phyloP scores from a whole-genome alignment of 2,797 vertebrate genomes.

The Sebastes oblongus region DNA sequence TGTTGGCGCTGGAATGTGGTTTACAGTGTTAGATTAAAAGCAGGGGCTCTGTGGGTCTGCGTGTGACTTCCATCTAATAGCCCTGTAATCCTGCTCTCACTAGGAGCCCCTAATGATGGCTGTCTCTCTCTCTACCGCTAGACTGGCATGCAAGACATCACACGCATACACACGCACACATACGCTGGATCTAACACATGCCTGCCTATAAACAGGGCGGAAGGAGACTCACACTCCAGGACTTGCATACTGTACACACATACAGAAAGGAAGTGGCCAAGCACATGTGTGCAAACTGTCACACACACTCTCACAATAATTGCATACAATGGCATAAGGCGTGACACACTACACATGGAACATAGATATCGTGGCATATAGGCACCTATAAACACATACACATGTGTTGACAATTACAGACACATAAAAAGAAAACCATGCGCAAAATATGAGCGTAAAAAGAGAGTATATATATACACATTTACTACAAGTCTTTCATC shows the following conservation, averaged over 20 bases:
- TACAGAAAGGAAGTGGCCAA: conserved; percentile 16
- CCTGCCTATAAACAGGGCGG: conserved; percentile 49
- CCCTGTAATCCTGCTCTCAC: conserved; percentile 70
- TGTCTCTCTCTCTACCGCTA: conserved; percentile 37
- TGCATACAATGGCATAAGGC: conserved; percentile 25
- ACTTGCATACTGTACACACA: conserved; percentile 16
- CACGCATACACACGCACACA: conserved; percentile 28
- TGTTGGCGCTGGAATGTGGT: conserved; percentile 50
- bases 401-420: conserved; percentile 32
- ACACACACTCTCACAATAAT: conserved; percentile 26
- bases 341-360: conserved; percentile 25
- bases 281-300: conserved; percentile 27
- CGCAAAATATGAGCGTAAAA: conserved; percentile 1
- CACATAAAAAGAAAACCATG: neutral
- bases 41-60: conserved; percentile 59
- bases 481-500: neutral
- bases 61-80: conserved; percentile 72
- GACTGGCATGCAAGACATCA: conserved; percentile 53
- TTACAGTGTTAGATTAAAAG: conserved; percentile 67
- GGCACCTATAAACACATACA: conserved; percentile 10
- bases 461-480: neutral
- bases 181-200: conserved; percentile 39
- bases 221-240: conserved; percentile 27
- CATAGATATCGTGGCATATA: conserved; percentile 12
- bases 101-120: conserved; percentile 69